Conservation (phyloP, 2,888 invertebrate species). For the Busseola fusca region DNA sequence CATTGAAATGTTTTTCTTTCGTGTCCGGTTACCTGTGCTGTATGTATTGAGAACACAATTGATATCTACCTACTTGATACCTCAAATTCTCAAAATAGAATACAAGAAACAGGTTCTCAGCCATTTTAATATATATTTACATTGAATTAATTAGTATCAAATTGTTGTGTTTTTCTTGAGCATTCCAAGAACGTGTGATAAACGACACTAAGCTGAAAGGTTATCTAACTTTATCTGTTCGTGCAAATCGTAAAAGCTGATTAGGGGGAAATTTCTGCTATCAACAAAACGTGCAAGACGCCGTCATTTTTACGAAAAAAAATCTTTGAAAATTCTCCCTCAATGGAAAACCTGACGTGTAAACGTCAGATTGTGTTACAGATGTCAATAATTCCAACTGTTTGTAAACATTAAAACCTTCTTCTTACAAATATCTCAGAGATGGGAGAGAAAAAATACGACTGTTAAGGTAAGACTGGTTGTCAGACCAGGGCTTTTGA, state of each 20-base stretch:
- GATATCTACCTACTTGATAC: neutral
- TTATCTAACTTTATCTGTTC: conserved; percentile 44
- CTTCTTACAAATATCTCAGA: neutral
- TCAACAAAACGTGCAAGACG: conserved; percentile 4
- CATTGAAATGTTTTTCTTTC: neutral
- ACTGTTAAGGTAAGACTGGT: too few species aligned
- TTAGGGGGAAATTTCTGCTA: conserved; percentile 29
- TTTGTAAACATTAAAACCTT: conserved; percentile 5
- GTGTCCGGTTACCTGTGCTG: neutral
- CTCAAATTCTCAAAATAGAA: neutral
- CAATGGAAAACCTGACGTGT: neutral
- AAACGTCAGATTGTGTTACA: conserved; percentile 8
- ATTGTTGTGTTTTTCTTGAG: conserved; percentile 28
- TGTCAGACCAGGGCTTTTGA: too few species aligned
- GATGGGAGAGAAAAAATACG: neutral
- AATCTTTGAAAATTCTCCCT: neutral
- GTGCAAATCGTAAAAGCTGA: conserved; percentile 33
- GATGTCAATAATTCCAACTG: conserved; percentile 7
- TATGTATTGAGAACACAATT: conserved; percentile 1
- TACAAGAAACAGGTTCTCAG: neutral
- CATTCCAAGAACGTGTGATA: conserved; percentile 36
- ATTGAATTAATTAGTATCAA: neutral
- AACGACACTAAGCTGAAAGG: conserved; percentile 35
- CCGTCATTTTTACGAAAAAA: conserved; percentile 15
- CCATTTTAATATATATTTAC: neutral